Percentiles rank a stretch among this genome's conserved stretches.
Evolutionary conservation across 1,140 invertebrate genomes (phyloP).

Genomic region (Diorhabda elongata): DNA sequence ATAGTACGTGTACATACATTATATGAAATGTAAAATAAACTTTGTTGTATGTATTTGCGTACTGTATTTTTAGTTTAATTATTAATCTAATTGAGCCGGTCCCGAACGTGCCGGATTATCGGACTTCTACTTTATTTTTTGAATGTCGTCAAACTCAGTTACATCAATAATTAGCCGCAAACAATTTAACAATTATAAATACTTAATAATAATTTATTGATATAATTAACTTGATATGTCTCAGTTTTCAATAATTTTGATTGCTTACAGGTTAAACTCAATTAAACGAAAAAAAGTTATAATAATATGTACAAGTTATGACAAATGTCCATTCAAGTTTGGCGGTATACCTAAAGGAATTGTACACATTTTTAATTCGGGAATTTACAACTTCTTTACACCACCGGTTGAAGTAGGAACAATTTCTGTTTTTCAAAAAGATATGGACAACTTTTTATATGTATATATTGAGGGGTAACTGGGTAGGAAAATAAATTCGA

Average conservation of each 20-base stretch:
- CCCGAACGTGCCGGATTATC: too few species aligned
- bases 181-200: not conserved
- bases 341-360: not conserved
- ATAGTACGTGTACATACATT: too few species aligned
- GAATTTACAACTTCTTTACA: not conserved
- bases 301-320: not conserved
- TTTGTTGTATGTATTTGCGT: too few species aligned
- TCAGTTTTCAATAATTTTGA: conserved; percentile 1
- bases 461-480: not conserved
- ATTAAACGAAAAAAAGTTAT: not conserved
- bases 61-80: too few species aligned
- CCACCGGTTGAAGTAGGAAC: not conserved
- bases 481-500: not conserved
- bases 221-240: conserved; percentile 1
- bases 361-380: not conserved
- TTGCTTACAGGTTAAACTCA: not conserved
- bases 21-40: too few species aligned
- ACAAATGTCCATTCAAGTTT: not conserved
- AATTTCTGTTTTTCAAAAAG: not conserved
- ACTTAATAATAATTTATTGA: not conserved
- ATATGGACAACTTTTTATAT: not conserved
- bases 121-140: too few species aligned
- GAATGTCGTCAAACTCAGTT: too few species aligned
- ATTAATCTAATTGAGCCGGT: too few species aligned
- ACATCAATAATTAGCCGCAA: too few species aligned